A percentile compares a stretch with the other conserved stretches of the same genome.
Conservation (phyloP, 1,140 invertebrate species). For the Drosophila tsacasi region DNA sequence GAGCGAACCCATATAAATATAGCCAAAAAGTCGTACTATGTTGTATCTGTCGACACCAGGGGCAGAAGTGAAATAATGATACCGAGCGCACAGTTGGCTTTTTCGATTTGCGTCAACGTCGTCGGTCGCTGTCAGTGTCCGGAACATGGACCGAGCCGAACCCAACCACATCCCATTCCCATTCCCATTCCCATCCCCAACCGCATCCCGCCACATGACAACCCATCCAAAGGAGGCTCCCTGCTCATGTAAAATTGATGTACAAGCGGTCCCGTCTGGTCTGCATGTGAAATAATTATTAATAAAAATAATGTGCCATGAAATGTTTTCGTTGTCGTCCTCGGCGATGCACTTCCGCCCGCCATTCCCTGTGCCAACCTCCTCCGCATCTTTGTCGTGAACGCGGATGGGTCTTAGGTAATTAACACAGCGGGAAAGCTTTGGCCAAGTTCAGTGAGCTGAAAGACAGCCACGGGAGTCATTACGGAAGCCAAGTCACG, state of each 20-base stretch:
- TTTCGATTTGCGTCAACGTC: conserved; percentile 78
- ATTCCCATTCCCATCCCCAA: conserved; percentile 1
- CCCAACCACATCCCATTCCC: conserved; percentile 24
- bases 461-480: conserved; percentile 20
- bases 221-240: conserved; percentile 7
- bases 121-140: conserved; percentile 45
- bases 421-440: conserved; percentile 67
- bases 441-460: conserved; percentile 28
- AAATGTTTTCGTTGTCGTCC: conserved; percentile 53
- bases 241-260: conserved; percentile 69
- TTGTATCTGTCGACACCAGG: conserved; percentile 45
- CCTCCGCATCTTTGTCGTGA: conserved; percentile 19
- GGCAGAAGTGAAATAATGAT: conserved; percentile 72
- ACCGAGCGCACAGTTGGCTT: conserved; percentile 63
- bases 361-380: conserved; percentile 41
- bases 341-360: conserved; percentile 41
- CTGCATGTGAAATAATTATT: conserved; percentile 76
- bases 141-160: conserved; percentile 56
- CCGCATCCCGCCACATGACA: not conserved
- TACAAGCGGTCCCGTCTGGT: conserved; percentile 44
- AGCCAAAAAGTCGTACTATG: conserved; percentile 17
- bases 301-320: conserved; percentile 75
- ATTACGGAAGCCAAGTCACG: conserved; percentile 26
- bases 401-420: conserved; percentile 49
- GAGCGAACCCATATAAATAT: conserved; percentile 32